Conservation (phyloP, 2,888 invertebrate species). For the Timandra comae region DNA sequence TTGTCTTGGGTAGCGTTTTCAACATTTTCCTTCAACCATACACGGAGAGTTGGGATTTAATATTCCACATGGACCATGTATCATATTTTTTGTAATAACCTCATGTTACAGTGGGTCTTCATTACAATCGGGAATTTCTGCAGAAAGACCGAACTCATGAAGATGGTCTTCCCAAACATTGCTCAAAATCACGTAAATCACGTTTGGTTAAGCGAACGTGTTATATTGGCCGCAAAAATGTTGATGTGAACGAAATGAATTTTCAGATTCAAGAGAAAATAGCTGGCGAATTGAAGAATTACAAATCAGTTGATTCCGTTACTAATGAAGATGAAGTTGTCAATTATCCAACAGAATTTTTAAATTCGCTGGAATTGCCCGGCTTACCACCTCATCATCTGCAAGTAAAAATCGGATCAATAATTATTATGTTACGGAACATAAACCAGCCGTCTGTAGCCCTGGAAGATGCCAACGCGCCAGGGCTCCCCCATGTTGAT, state of each 20-base stretch:
- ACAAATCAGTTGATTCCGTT: slow-evolving; percentile 30
- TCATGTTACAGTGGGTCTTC: neutral
- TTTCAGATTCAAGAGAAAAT: slow-evolving; percentile 23
- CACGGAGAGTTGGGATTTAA: neutral
- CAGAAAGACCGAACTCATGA: too few relatives aligned
- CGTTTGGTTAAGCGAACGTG: too few relatives aligned
- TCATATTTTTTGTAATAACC: neutral
- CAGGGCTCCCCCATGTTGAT: too few relatives aligned
- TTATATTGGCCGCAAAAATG: too few relatives aligned
- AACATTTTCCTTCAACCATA: neutral
- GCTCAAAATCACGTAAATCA: too few relatives aligned
- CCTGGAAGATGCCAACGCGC: too few relatives aligned
- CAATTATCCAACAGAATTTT: slow-evolving; percentile 34
- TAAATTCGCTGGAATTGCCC: slow-evolving; percentile 29
- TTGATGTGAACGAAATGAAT: slow-evolving; percentile 22
- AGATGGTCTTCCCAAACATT: too few relatives aligned
- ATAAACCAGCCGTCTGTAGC: slow-evolving; percentile 24
- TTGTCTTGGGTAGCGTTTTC: neutral
- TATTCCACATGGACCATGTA: neutral
- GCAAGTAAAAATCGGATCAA: slow-evolving; percentile 19
- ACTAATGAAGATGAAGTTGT: slow-evolving; percentile 29
- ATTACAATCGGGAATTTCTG: neutral
- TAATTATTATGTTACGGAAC: slow-evolving; percentile 21
- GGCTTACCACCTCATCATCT: slow-evolving; percentile 31
- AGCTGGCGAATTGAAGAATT: slow-evolving; percentile 23